phyloP scores from a whole-genome alignment of 2,888 invertebrate genomes.

The Eulithis prunata region DNA sequence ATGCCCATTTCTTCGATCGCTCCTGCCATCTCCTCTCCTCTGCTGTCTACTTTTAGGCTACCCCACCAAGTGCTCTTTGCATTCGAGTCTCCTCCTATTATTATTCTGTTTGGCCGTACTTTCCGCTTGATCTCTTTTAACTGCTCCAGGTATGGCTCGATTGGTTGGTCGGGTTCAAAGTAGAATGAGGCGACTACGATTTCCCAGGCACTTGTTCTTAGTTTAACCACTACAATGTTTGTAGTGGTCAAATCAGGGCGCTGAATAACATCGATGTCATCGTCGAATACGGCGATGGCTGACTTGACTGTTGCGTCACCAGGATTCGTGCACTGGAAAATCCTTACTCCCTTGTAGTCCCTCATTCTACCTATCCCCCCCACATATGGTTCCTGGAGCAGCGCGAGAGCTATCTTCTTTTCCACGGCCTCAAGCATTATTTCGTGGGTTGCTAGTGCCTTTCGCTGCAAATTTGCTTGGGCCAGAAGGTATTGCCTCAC shows the following conservation, averaged over 20 bases:
- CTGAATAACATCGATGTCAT: neutral
- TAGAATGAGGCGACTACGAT: neutral
- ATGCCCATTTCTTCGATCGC: neutral
- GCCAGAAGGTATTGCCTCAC: neutral
- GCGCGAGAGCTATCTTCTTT: neutral
- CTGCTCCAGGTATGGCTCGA: neutral
- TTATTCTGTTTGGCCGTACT: neutral
- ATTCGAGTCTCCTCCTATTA: neutral
- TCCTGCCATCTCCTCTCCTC: neutral
- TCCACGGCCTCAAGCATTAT: neutral
- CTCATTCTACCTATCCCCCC: neutral
- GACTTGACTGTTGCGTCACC: neutral
- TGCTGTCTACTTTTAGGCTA: neutral
- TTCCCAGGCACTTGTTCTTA: conserved; percentile 3
- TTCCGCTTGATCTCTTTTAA: neutral
- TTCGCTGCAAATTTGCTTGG: neutral
- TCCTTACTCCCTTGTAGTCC: neutral
- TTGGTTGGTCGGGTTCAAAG: neutral
- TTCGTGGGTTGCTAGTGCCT: neutral
- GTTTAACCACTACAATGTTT: neutral
- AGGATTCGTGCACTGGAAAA: neutral
- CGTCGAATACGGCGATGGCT: neutral
- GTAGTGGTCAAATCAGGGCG: neutral
- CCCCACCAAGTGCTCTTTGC: conserved; percentile 1
- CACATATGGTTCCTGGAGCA: neutral